Base-by-base conservation (phyloP, 2,888 invertebrate genomes). In the Drosophila ustulata region DNA sequence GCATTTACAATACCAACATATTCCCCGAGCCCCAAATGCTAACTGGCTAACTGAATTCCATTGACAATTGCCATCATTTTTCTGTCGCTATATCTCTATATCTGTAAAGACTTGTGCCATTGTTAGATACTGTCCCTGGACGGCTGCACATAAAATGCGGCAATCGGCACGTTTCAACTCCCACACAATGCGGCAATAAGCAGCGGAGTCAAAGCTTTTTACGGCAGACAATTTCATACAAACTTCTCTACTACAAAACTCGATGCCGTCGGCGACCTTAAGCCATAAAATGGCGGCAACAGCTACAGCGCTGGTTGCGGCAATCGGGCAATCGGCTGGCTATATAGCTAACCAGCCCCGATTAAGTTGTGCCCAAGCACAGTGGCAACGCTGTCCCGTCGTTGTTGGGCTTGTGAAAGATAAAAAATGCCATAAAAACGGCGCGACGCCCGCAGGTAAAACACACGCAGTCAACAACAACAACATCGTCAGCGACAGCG, bases 401-500 rank as follows among this genome's bases (percentile, higher is more conserved):
- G 26, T 28, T 72, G 56, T 39, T 59, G 59, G 45, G 61, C 25
- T 47, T 59, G 66, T 50, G 46, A 41, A 41, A 75, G 80, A 80
- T 78, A 79, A 85, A 85, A 85, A 83, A 74, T 75, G 80, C 82
- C 84, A 88, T 81, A 82, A 85, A 83, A 84, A 67, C 52, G 37
- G n/a, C 74, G 61, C 73, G 75, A 62, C 68, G 64, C 68, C 77
- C 77, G 79, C 83, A 86, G 84, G 86, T 86, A 88, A 71, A 66
- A 78, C 72, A 66, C 63, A 64, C 50, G 25, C 41, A 49, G 50
- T 43, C 83, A 82, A 78, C 87, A 82, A 74, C 78, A 71, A 78
- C 75, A 84, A 78, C 69, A 80, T 26, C 52, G 68, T 37, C 28
- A 72, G 39, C 50, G 68, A 46, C 62, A 71, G 50, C 41, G 65